A percentile compares a stretch with the other conserved stretches of the same genome.
These are phyloP conservation scores for Drosophila nr. perissopoda DNA, from an alignment of 2,888 invertebrate species.

Conservation along the genomic window DNA sequence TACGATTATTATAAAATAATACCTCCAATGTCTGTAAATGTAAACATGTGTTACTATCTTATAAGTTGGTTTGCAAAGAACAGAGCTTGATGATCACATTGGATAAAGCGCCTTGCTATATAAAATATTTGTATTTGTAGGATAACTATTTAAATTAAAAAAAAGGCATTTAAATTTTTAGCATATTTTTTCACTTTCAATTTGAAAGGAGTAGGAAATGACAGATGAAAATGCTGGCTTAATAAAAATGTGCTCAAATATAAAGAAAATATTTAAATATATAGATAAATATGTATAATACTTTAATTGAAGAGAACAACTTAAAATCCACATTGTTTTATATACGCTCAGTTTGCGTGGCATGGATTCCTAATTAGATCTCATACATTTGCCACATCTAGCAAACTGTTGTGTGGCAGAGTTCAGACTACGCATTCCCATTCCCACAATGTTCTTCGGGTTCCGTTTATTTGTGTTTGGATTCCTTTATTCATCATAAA, in stretches of 20 bases:
- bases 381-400: neutral
- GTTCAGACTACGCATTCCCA: neutral
- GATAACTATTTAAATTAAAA: neutral
- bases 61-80: neutral
- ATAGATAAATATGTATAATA: too few relatives aligned
- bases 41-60: neutral
- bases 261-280: too few relatives aligned
- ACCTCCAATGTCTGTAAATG: neutral
- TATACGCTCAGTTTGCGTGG: neutral
- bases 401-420: neutral
- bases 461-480: neutral
- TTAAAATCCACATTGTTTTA: too few relatives aligned
- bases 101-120: fast-evolving
- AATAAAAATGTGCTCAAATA: neutral
- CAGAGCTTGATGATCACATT: neutral
- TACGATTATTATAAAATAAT: neutral
- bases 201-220: fast-evolving
- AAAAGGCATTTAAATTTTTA: neutral
- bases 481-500: slow-evolving; percentile 9
- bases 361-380: neutral
- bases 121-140: neutral
- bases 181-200: neutral
- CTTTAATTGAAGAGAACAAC: too few relatives aligned
- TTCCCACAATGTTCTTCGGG: neutral
- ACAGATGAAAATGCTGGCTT: neutral